phyloP scores from a whole-genome alignment of 2,113 vertebrate species.

The Anarrhichthys ocellatus region DNA sequence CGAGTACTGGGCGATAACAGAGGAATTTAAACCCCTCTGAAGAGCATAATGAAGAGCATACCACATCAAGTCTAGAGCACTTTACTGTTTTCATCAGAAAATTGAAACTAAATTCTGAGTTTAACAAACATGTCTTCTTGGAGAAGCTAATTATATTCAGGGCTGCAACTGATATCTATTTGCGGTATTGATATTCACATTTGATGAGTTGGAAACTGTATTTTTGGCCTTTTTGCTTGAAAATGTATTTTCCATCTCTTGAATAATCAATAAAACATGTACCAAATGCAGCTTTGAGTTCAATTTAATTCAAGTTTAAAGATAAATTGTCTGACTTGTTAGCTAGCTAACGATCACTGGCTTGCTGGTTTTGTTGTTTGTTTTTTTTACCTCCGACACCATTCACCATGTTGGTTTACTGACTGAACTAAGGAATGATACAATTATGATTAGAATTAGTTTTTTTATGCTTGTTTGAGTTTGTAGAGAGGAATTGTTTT shows the following conservation, averaged over 20 bases:
- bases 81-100: conserved; percentile 16
- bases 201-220: neutral
- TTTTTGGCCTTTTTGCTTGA: neutral
- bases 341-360: neutral
- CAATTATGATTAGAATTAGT: neutral
- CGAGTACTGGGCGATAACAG: conserved; percentile 60
- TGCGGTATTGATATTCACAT: neutral
- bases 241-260: neutral
- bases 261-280: neutral
- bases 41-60: conserved; percentile 25
- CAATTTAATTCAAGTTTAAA: neutral
- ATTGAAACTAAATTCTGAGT: neutral
- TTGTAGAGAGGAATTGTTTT: neutral
- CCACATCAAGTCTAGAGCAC: neutral
- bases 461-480: neutral
- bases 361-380: neutral
- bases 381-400: neutral
- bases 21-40: conserved; percentile 59
- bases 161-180: neutral
- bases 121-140: neutral
- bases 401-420: neutral
- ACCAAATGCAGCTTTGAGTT: neutral
- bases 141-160: neutral
- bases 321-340: neutral
- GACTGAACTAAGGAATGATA: neutral